Evolutionary conservation across 1,140 invertebrate species (phyloP).

Genomic region (Magallana angulata): DNA sequence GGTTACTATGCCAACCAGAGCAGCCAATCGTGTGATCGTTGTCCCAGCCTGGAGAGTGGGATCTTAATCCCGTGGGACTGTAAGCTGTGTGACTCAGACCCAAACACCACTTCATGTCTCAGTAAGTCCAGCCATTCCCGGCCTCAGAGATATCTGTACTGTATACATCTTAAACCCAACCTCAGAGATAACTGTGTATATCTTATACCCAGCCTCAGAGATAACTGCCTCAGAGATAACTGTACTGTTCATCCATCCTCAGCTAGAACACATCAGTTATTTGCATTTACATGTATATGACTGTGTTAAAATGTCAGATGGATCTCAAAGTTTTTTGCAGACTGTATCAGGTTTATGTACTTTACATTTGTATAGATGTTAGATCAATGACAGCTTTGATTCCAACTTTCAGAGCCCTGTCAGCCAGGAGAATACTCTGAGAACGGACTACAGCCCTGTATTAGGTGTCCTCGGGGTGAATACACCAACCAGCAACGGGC

Average conservation of each 20-base stretch:
- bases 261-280: no score
- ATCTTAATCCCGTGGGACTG: conserved; percentile 3
- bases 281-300: no score
- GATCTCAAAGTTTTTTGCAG: background rate
- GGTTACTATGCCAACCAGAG: conserved; percentile 38
- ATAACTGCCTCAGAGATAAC: no score
- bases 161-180: no score
- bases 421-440: conserved; percentile 52
- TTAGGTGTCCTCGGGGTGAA: conserved; percentile 47
- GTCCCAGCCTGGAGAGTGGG: conserved; percentile 4
- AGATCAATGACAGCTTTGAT: background rate
- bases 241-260: no score
- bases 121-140: conserved; percentile 6
- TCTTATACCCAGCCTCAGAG: no score
- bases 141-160: no score
- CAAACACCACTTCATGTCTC: conserved; percentile 27
- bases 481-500: conserved; percentile 43
- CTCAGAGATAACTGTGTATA: no score
- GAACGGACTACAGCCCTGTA: conserved; percentile 57
- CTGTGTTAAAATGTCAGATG: no score
- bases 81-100: background rate
- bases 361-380: no score
- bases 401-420: conserved; percentile 33
- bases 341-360: no score
- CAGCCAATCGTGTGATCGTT: conserved; percentile 33